Evolutionary conservation across 2,797 vertebrate species (phyloP).

Genomic region (Leptoclinus maculatus): DNA sequence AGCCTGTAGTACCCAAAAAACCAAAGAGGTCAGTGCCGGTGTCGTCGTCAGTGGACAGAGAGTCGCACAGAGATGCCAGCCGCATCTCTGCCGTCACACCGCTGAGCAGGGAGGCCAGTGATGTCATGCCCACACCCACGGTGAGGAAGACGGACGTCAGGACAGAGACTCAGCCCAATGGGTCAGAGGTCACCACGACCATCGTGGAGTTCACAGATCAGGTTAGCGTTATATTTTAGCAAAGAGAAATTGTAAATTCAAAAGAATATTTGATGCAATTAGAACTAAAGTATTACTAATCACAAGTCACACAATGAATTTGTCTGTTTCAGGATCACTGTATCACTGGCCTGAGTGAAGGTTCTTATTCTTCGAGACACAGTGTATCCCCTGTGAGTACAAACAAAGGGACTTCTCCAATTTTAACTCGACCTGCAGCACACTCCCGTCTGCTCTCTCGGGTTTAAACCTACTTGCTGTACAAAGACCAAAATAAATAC

Average conservation of each 20-base stretch:
- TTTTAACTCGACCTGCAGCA: conserved; percentile 51
- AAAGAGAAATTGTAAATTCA: background rate
- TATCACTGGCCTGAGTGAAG: conserved; percentile 75
- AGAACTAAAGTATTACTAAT: too few relatives aligned
- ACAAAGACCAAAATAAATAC: conserved; percentile 24
- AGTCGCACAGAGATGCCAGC: conserved; percentile 75
- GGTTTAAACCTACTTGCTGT: conserved; percentile 52
- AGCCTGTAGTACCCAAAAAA: conserved; percentile 87
- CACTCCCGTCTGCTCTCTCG: conserved; percentile 20
- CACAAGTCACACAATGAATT: background rate
- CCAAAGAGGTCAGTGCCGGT: conserved; percentile 84
- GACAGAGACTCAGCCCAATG: conserved; percentile 84
- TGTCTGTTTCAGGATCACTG: conserved; percentile 81
- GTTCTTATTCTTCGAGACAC: conserved; percentile 80
- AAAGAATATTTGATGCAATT: background rate
- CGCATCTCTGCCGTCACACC: conserved; percentile 57
- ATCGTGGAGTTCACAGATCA: conserved; percentile 86
- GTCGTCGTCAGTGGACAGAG: conserved; percentile 81
- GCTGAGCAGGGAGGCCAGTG: conserved; percentile 79
- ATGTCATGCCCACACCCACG: conserved; percentile 69
- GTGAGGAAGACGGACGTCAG: conserved; percentile 89
- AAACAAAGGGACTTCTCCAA: conserved; percentile 31
- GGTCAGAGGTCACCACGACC: conserved; percentile 85
- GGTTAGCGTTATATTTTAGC: conserved; percentile 71
- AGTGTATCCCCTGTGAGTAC: conserved; percentile 85